These are phyloP conservation scores for Brienomyrus longianalis DNA, from an alignment of 2,113 vertebrate genomes.

Conservation along the genomic window DNA sequence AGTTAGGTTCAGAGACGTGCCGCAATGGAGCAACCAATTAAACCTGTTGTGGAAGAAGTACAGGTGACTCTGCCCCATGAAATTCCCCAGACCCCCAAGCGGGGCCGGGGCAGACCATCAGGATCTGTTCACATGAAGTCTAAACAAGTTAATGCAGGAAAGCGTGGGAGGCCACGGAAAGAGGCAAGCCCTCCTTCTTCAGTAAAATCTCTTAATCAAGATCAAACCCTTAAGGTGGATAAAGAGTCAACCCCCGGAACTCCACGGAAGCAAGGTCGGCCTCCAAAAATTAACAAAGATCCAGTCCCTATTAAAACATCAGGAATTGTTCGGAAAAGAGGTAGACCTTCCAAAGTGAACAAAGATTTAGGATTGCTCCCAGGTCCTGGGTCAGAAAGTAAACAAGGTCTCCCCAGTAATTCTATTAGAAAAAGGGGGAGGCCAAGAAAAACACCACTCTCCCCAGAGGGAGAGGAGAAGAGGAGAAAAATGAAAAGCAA, in stretches of 20 bases:
- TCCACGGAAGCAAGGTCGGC: slow-evolving; percentile 22
- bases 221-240: slow-evolving; percentile 34
- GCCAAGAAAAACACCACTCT: slow-evolving; percentile 49
- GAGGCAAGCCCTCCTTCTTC: slow-evolving; percentile 24
- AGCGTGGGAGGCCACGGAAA: slow-evolving; percentile 30
- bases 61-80: slow-evolving; percentile 23
- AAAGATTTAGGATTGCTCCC: not conserved
- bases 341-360: slow-evolving; percentile 20
- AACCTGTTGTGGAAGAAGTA: not conserved
- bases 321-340: slow-evolving; percentile 20
- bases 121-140: slow-evolving; percentile 33
- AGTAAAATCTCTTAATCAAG: slow-evolving; percentile 29
- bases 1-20: not conserved
- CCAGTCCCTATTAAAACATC: not conserved
- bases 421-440: slow-evolving; percentile 41
- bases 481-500: slow-evolving; percentile 14
- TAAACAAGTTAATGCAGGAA: slow-evolving; percentile 13
- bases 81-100: slow-evolving; percentile 27
- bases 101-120: slow-evolving; percentile 36
- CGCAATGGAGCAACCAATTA: not conserved
- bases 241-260: not conserved
- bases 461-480: slow-evolving; percentile 41
- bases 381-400: slow-evolving; percentile 2
- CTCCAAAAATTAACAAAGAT: slow-evolving; percentile 24
- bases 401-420: slow-evolving; percentile 36